Conservation (phyloP, 2,888 invertebrate species). For the Hirudinaria manillensis region DNA sequence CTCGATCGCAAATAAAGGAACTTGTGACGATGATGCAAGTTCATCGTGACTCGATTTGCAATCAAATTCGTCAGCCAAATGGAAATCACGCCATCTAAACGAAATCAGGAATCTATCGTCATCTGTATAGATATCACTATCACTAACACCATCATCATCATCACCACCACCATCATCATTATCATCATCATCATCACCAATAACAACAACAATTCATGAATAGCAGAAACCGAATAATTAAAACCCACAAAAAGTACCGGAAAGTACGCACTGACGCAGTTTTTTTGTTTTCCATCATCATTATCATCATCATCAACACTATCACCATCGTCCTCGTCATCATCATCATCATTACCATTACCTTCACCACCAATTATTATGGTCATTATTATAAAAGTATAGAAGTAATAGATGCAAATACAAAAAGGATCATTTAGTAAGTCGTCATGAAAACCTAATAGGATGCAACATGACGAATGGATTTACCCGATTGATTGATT, state of each 20-base stretch:
- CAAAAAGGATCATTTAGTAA: neutral
- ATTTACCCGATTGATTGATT: neutral
- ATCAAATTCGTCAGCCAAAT: no score
- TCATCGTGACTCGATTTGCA: no score
- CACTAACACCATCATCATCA: conserved; percentile 10
- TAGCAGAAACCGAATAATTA: no score
- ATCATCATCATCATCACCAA: no score
- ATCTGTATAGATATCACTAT: no score
- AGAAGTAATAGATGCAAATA: neutral
- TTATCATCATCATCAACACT: conserved; percentile 21
- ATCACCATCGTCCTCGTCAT: conserved; percentile 14
- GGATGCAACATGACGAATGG: neutral
- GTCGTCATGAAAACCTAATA: neutral
- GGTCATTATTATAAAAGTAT: neutral
- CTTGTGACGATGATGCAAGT: no score
- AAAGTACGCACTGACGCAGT: no score
- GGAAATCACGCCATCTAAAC: no score
- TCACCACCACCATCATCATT: neutral
- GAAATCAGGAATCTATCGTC: no score
- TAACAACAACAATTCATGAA: no score
- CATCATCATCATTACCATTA: conserved; percentile 15
- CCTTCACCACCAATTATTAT: conserved; percentile 3
- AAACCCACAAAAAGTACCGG: no score
- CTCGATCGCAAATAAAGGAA: no score
- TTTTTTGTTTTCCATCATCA: neutral